Evolutionary conservation across 2,113 vertebrate species (phyloP), one percentile per base, ranked within the genome.

Genomic region (Setophaga coronata): DNA sequence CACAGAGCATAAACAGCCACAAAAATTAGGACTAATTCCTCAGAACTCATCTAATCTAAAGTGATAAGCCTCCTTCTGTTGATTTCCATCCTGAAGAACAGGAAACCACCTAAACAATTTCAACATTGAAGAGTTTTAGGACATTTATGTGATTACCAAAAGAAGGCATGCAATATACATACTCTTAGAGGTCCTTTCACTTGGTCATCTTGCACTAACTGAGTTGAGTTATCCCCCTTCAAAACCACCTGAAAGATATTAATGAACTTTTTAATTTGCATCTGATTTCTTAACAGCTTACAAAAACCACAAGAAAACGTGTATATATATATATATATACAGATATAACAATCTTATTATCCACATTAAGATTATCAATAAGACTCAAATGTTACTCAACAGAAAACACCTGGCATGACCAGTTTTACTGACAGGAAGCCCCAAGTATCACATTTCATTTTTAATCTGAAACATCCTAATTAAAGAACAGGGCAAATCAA

Each of bases 191-290:
- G 98, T 80, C 99, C 99, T 98, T 99, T 99, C 61, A 99, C 99
- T 98, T 99, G 99, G 97, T 99, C 99, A 96, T 99, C 99, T 95
- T 99, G 99, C 54, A 99, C 99, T 97, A 99, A 98, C 34, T 99
- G 99, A 72, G 99, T 99, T 48, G 99, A 99, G 72, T 98, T 99
- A 87, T 99, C 99, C 77, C 99, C 99, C 96, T 99, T 99, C 84
- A 99, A 97, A 62, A 98, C 97, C 95, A 99, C 99, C 99, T 99
- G 97, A 17, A 97, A 98, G 82, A 96, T 21, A 97, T 93, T 85
- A 1, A 34, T 62, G 5, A 82, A 65, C 11, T 58, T 69, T 29
- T 64, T 12, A 7, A 74, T 10, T 34, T 1, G 1, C 8, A 29
- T 11, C 18, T 48, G 29, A 72, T 18, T 92, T 88, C 21, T 83